Conservation (phyloP, 1,140 invertebrate species). For the Ylistrum balloti region DNA sequence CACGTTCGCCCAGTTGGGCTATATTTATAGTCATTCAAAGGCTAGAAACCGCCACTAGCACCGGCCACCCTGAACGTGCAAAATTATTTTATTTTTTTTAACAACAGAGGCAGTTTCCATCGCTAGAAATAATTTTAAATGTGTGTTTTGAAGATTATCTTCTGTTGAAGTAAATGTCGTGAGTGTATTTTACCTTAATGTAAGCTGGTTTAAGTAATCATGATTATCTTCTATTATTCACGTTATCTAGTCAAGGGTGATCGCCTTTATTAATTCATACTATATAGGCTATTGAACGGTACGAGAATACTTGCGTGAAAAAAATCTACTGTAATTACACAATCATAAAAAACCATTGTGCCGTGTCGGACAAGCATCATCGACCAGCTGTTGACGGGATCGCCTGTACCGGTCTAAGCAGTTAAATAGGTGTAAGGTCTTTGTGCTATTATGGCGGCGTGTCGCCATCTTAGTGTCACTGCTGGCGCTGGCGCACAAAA, state of each 20-base stretch:
- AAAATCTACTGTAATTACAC: not conserved
- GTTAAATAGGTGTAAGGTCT: not conserved
- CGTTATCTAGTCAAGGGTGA: not conserved
- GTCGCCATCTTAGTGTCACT: conserved; percentile 10
- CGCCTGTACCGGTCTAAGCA: not conserved
- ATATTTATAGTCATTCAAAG: not conserved
- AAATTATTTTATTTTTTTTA: not conserved
- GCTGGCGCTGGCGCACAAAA: not conserved
- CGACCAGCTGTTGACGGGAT: not conserved
- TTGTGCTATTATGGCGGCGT: not conserved
- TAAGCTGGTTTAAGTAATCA: not conserved
- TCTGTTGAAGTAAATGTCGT: not conserved
- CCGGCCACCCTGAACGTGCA: not conserved
- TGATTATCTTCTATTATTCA: not conserved
- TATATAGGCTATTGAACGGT: not conserved
- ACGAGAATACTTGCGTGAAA: not conserved
- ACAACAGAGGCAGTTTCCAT: not conserved
- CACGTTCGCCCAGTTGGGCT: not conserved
- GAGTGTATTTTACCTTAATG: not conserved
- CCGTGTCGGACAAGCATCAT: not conserved
- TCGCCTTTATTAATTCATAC: not conserved
- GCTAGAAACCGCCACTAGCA: not conserved
- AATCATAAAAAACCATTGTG: not conserved
- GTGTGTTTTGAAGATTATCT: not conserved
- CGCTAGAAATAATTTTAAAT: not conserved